Evolutionary conservation across 2,888 invertebrate genomes (phyloP).

Genomic region (Drosophila atripex): DNA sequence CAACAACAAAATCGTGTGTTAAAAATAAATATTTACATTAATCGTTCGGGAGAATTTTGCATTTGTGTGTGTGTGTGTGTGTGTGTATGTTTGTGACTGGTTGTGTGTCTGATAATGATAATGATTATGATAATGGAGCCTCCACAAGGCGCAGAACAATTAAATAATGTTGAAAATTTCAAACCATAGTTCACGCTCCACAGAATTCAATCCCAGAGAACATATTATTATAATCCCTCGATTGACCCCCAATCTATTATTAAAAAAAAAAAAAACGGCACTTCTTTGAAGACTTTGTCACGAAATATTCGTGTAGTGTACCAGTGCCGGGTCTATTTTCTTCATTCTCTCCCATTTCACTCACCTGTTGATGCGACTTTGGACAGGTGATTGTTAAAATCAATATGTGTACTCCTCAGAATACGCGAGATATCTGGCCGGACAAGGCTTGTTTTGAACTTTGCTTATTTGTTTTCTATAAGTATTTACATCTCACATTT

Average conservation of each 20-base stretch:
- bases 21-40: slow-evolving; percentile 63
- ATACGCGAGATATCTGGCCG: slow-evolving; percentile 35
- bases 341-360: slow-evolving; percentile 1
- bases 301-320: slow-evolving; percentile 18
- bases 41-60: slow-evolving; percentile 46
- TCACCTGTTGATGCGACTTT: slow-evolving; percentile 48
- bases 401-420: slow-evolving; percentile 25
- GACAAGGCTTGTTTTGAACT: slow-evolving; percentile 36
- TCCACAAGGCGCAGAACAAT: slow-evolving; percentile 1
- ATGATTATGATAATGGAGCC: slow-evolving; percentile 36
- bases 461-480: slow-evolving; percentile 24
- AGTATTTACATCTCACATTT: slow-evolving; percentile 16
- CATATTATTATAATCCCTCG: slow-evolving; percentile 15
- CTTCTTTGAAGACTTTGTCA: slow-evolving; percentile 29
- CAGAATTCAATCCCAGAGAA: neutral
- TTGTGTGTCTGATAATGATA: slow-evolving; percentile 25
- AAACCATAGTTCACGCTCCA: slow-evolving; percentile 13
- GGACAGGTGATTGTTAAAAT: slow-evolving; percentile 42
- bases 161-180: slow-evolving; percentile 16
- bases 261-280: too few relatives aligned
- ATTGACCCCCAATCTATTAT: slow-evolving; percentile 19
- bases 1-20: slow-evolving; percentile 27
- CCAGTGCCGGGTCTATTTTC: neutral
- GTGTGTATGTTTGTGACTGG: too few relatives aligned
- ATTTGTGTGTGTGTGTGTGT: neutral